phyloP scores from a whole-genome alignment of 2,888 invertebrate species.

The Prosapia bicincta region DNA sequence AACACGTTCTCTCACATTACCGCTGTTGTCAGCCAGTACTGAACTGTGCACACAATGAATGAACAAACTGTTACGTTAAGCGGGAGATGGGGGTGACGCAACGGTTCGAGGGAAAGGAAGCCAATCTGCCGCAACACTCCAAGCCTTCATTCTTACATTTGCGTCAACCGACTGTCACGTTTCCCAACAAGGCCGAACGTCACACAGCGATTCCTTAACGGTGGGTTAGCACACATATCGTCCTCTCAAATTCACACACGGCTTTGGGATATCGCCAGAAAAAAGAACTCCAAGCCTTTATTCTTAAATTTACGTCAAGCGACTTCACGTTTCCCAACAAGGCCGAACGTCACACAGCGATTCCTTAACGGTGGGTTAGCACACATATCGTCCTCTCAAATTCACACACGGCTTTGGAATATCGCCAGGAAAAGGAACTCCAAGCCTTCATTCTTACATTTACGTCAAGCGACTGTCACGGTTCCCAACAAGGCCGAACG shows the following conservation, averaged over 20 bases:
- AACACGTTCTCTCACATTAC: too few species aligned
- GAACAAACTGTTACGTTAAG: too few species aligned
- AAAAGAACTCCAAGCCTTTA: too few species aligned
- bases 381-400: too few species aligned
- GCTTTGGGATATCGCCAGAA: too few species aligned
- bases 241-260: too few species aligned
- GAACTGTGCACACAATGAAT: too few species aligned
- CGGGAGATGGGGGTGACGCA: too few species aligned
- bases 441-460: background rate
- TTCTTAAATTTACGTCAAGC: background rate
- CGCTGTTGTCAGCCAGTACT: too few species aligned
- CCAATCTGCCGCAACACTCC: background rate
- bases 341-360: background rate
- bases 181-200: background rate
- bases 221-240: background rate
- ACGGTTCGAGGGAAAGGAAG: background rate
- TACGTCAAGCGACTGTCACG: background rate
- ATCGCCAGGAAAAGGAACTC: too few species aligned
- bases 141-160: background rate
- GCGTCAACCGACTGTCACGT: background rate
- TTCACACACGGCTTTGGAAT: too few species aligned
- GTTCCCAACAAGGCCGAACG: background rate
- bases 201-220: background rate
- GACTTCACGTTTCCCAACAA: background rate
- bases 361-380: background rate